Evolutionary conservation across 2,888 invertebrate genomes (phyloP).

Genomic region (Bugula neritina): DNA sequence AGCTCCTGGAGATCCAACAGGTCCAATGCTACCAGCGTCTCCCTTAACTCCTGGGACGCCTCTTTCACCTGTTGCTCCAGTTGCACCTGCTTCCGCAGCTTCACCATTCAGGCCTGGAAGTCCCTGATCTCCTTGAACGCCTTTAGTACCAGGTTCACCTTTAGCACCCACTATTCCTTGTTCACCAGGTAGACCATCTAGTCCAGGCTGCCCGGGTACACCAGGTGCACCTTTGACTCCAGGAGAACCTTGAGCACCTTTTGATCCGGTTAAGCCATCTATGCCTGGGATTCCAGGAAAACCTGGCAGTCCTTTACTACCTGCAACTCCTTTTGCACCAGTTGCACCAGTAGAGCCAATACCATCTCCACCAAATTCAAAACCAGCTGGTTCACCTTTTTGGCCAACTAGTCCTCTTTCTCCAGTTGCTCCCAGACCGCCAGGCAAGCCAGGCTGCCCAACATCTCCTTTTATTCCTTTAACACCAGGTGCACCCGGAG

Average conservation of each 20-base stretch:
- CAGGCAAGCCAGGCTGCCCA: neutral
- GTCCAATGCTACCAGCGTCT: slow-evolving; percentile 20
- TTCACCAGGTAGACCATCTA: slow-evolving; percentile 19
- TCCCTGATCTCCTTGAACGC: slow-evolving; percentile 18
- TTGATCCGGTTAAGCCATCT: neutral
- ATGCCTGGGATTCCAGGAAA: neutral
- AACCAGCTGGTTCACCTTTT: slow-evolving; percentile 23
- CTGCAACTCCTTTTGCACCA: slow-evolving; percentile 18
- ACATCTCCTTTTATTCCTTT: slow-evolving; percentile 26
- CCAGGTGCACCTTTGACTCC: slow-evolving; percentile 25
- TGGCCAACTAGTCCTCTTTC: neutral
- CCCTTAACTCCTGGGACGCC: slow-evolving; percentile 28
- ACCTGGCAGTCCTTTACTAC: slow-evolving; percentile 5
- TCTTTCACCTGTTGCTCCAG: slow-evolving; percentile 26
- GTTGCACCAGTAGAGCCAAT: slow-evolving; percentile 28
- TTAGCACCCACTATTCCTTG: slow-evolving; percentile 21
- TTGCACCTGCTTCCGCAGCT: slow-evolving; percentile 27
- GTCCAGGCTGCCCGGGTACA: slow-evolving; percentile 12
- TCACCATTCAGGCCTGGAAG: slow-evolving; percentile 28
- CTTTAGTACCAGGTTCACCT: slow-evolving; percentile 30
- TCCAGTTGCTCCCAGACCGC: neutral
- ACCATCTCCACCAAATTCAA: slow-evolving; percentile 16
- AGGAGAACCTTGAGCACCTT: neutral
- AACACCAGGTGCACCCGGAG: neutral
- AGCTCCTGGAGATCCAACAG: slow-evolving; percentile 20